Conservation (phyloP, 1,140 invertebrate genomes). For the Aphaenogaster rudis region DNA sequence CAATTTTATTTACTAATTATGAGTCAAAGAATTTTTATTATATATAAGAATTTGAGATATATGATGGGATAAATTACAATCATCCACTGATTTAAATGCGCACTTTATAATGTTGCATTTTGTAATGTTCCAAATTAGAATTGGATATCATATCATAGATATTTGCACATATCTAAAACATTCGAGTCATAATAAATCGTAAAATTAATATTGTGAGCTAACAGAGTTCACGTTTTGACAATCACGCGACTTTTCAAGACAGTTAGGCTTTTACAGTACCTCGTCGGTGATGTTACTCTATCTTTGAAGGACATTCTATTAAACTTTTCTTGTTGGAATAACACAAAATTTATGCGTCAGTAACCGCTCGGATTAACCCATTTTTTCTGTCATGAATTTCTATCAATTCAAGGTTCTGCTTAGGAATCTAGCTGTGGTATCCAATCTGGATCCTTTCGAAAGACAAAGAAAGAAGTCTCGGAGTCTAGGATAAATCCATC, state of each 20-base stretch:
- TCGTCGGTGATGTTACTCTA: background rate
- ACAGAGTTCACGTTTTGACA: background rate
- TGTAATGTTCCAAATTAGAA: too few species aligned
- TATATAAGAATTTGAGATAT: background rate
- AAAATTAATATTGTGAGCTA: background rate
- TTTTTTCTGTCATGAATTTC: background rate
- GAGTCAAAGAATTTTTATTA: background rate
- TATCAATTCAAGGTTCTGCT: background rate
- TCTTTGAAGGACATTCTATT: background rate
- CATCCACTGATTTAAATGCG: too few species aligned
- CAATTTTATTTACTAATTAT: background rate
- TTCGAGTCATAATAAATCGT: background rate
- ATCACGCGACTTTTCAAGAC: background rate
- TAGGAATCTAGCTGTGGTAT: background rate
- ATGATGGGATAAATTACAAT: too few species aligned
- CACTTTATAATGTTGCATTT: too few species aligned
- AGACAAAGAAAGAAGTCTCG: background rate
- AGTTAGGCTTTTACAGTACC: background rate
- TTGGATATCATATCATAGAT: too few species aligned
- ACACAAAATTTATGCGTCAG: background rate
- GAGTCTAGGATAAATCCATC: too few species aligned
- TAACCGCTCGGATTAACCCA: conserved; percentile 4
- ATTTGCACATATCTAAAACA: background rate
- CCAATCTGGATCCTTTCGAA: background rate
- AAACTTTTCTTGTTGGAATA: background rate